A percentile compares a stretch with the other conserved stretches of the same genome.
Conservation (phyloP, 2,113 vertebrate genomes). For the Terrapene triunguis region DNA sequence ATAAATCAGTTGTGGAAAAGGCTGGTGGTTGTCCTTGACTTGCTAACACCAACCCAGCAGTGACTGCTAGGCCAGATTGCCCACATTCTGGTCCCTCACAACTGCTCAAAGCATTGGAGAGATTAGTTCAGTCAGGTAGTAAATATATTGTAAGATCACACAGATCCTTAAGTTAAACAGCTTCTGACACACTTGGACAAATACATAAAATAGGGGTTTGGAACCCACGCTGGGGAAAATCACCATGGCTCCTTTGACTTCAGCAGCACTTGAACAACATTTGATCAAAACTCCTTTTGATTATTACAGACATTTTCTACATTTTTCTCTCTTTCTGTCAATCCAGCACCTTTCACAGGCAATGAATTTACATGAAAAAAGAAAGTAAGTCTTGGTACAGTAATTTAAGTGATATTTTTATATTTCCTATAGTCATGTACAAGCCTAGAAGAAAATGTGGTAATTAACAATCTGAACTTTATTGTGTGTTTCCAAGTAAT, state of each 20-base stretch:
- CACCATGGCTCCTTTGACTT: neutral
- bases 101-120: neutral
- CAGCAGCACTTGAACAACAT: neutral
- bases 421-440: neutral
- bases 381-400: neutral
- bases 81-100: neutral
- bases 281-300: neutral
- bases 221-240: neutral
- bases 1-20: neutral
- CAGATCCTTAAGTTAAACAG: neutral
- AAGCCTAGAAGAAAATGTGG: neutral
- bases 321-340: neutral
- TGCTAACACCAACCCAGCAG: neutral
- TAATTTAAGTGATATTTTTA: neutral
- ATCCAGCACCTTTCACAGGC: neutral
- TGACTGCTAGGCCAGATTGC: neutral
- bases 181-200: neutral
- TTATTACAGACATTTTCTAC: neutral
- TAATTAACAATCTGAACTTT: slow-evolving; percentile 11
- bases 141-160: neutral
- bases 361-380: neutral
- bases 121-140: neutral
- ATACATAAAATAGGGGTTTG: neutral
- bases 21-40: neutral
- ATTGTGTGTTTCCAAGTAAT: neutral